Evolutionary conservation across 2,888 invertebrate species (phyloP), one percentile per base, ranked within the genome.

Genomic region (Eutolmus rufibarbis): DNA sequence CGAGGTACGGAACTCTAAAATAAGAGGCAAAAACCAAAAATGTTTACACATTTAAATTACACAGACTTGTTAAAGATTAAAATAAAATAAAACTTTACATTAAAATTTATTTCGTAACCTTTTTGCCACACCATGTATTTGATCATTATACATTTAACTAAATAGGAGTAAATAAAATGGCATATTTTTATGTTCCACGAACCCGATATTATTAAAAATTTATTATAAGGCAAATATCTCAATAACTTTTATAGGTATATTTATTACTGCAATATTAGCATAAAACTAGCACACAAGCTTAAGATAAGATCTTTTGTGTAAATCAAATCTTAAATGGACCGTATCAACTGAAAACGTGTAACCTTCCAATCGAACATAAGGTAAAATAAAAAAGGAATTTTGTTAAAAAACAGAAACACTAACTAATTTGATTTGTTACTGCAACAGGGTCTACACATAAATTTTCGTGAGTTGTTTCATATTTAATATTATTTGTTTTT

Each of bases 361-460:
- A 66, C 66, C 66, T 66, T 66, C 66, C 66, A 66, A 66, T 66
- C 66, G 19, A 66, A 66, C n/a, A 66, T 66, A 66, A 78, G 8
- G 43, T 31, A 40, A 23, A 79, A 78, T 81, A 81, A 81, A 56
- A 84, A 66, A 19, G 19, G 12, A 66, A 66, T 66, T 66, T 66
- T 66, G 43, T 28, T 19, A 7, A 19, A 82, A 74, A 85, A 14
- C 46, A 85, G 74, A 85, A 46, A 46, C 51, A 31, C 74, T 74
- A 74, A 74, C 74, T 74, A 85, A 74, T 46, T 34, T 74, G 46
- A 85, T 43, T 66, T 85, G 84, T 84, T 84, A 84, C 84, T 66
- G 66, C 66, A 66, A 74, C 40, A 16, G 85, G 85, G 74, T 74
- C 85, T 85, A 85, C 85, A 85, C 85, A 85, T 46, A 74, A 74